Base-by-base conservation (phyloP, 1,140 invertebrate species). In the Papilio dardanus region DNA sequence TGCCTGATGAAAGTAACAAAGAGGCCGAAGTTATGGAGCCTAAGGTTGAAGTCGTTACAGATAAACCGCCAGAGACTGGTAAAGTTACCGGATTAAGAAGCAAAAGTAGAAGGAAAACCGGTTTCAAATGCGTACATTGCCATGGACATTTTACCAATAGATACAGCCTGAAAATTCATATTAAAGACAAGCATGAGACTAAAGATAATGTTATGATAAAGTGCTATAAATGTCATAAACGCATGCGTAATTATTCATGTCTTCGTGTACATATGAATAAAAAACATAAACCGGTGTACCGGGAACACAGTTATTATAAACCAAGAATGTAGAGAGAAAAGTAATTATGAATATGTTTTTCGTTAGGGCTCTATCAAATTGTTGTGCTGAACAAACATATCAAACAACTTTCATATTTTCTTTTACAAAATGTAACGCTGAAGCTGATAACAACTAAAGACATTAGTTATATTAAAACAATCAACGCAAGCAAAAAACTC, bases 231-330 rank as follows among this genome's bases (percentile, higher is more conserved):
- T 95, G 95, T 79, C 94, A 94, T 75, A 95, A 95, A 79, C 89
- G 91, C 8, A 95, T 95, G 94, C 84, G 94, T 14, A 95, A 95
- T 79, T 93, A 92, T 30, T 95, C 94, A 21, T 95, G 94, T 78
- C 84, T 95, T n/a, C 91, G 94, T 40, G 94, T 95, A 10, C 94
- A 95, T 75, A 93, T 95, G 91, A 95, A 95, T 82, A 94, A 95
- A 76, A 94, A 95, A 76, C 92, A 94, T 73, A 95, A 95, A 78
- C 94, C 95, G 74, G 92, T 14, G 24, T 30, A 28, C 14, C 24
- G 24, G 24, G 24, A 62, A 5, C 54, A 19, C 35, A 37, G 42
- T 46, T 46, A 6, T 46, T 19, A 46, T 46, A 46, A 46, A 46
- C 42, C 42, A 0, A 14, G 12, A 62, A 19, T 28, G 19, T 54